Evolutionary conservation across 1,140 invertebrate genomes (phyloP), one percentile per base, ranked within the genome.

Genomic region (Diploscapter pachys): DNA sequence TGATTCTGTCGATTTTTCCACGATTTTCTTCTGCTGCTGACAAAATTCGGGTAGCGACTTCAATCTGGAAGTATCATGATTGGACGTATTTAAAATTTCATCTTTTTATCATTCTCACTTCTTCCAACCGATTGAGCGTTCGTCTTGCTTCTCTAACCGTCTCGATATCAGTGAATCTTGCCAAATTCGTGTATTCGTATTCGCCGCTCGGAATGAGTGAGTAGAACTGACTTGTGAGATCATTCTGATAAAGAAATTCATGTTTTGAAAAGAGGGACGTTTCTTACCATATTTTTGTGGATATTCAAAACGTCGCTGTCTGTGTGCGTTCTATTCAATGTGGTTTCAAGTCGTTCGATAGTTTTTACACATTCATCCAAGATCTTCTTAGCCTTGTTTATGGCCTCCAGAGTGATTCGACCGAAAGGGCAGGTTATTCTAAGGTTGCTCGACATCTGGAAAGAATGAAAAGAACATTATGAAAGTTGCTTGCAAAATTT

Each of bases 201-300:
- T 87, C 87, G 65, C 82, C 80, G 31, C 86, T 78, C 4, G 88
- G 88, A 67, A 89, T 82, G 4, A 87, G 68, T 62, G 86, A 84
- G 73, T 87, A 89, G 78, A 87, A 89, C 72, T 88, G 86, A 80
- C 87, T 88, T 65, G 87, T 87, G 31, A 87, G 73, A 62, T 86
- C 81, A 4, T 85, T 80, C 76, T 78, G 68, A 51, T 73, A 53
- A 79, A 66, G 68, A 63, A 54, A 5, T 31, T 61, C 11, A 3
- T 48, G 49, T 1, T 72, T 66, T n/a, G 0, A 72, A 5, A 59
- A 51, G 4, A 2, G 31, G 9, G 57, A 1, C 31, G 31, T 31
- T 59, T 59, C 49, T 5, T 51, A 71, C 70, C 66, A 49, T 73
- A 72, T 9, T 65, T 56, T 81, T 75, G 53, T 72, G 71, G 64